Percentiles rank a stretch among this genome's conserved stretches.
Evolutionary conservation across 1,140 invertebrate genomes (phyloP).

Genomic region (Pachypeltis micranthus): DNA sequence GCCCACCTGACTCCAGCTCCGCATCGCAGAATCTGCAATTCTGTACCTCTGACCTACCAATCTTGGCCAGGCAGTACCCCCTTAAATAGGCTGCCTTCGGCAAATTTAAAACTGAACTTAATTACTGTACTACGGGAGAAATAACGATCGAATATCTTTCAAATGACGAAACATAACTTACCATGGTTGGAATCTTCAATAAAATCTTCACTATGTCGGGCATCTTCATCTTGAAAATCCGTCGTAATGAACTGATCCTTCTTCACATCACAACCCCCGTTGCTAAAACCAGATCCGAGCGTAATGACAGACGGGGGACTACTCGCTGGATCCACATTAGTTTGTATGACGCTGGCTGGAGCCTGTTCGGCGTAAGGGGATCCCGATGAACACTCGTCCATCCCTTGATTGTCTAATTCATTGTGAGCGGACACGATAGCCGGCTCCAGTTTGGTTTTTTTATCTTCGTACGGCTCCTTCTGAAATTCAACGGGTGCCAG

Average conservation of each 20-base stretch:
- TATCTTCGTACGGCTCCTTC: neutral
- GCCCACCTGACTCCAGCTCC: too few relatives aligned
- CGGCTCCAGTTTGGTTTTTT: neutral
- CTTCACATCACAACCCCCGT: neutral
- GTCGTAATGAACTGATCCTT: constrained; percentile 20
- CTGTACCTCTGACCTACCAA: too few relatives aligned
- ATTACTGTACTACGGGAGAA: too few relatives aligned
- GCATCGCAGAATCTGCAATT: too few relatives aligned
- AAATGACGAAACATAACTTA: too few relatives aligned
- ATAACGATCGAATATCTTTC: too few relatives aligned
- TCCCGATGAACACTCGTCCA: neutral
- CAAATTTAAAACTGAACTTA: too few relatives aligned
- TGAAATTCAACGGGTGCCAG: neutral
- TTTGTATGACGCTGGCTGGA: neutral
- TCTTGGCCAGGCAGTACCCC: too few relatives aligned
- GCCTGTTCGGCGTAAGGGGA: neutral
- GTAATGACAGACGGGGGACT: neutral
- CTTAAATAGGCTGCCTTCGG: too few relatives aligned
- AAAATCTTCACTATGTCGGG: constrained; percentile 15
- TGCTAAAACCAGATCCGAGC: neutral
- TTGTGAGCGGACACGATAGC: neutral
- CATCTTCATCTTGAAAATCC: constrained; percentile 19
- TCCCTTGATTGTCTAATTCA: neutral
- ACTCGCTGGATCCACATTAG: neutral
- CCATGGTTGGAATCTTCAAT: neutral